Base-by-base conservation (phyloP, 2,113 vertebrate genomes). In the Lipophrys pholis region DNA sequence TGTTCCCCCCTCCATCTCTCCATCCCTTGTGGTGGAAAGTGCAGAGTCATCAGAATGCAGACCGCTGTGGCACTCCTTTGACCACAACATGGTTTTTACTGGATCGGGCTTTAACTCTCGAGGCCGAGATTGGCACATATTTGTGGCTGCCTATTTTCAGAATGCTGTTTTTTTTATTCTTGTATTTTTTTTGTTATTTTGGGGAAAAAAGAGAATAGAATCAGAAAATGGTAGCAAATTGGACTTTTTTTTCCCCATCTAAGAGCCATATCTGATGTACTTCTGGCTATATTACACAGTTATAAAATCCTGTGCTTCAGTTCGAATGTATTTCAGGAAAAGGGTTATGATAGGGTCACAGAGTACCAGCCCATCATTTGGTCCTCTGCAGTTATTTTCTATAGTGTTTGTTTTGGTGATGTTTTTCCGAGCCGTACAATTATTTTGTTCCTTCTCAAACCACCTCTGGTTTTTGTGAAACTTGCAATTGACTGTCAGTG, bases 371-470 rank as follows among this genome's bases (percentile, higher is more conserved):
- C 78, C 55, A 57, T 72, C 56, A 86, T 80, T 82, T 74, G 54
- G 62, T 71, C 43, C 59, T 50, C 38, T 30, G 60, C 43, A 61
- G 43, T 74, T 78, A 73, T 83, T 81, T 79, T 69, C 63, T 3
- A 12, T 45, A 41, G 52, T 84, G 80, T 81, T 71, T 80, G 68
- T 81, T 89, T 79, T 86, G 66, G 56, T 85, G 78, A 89, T 84
- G 82, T 69, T 89, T 68, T 62, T 83, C 45, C 41, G 49, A 77
- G 71, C 62, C 39, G 0, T 89, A 67, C 85, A 86, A 88, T 90
- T 88, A 87, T 90, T 89, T 87, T 86, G 82, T 90, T 90, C 85
- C 73, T 80, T 76, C 80, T 61, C 38, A 78, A 88, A 85, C 71
- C 80, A 74, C 57, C 58, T 55, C 48, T 72, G 82, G 80, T 87